A percentile compares a stretch with the other conserved stretches of the same genome.
phyloP scores from a whole-genome alignment of 2,888 invertebrate species.

The Torymus auratus region DNA sequence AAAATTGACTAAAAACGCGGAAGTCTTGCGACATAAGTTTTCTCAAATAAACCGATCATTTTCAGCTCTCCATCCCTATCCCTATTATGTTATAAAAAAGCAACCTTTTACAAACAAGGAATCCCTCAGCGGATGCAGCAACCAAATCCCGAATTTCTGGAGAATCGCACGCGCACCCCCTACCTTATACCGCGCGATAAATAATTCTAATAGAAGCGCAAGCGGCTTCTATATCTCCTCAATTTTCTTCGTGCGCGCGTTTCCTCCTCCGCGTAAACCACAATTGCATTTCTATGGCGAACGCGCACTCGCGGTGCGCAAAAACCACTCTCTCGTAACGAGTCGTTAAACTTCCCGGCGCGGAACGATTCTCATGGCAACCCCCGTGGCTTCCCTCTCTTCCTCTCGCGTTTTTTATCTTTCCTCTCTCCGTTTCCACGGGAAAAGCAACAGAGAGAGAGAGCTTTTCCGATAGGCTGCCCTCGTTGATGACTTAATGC shows the following conservation, averaged over 20 bases:
- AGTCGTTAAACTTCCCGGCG: conserved; percentile 59
- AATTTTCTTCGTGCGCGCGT: conserved; percentile 2
- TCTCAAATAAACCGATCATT: too few relatives aligned
- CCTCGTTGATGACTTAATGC: conserved; percentile 31
- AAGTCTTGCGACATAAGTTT: too few relatives aligned
- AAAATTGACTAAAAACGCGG: neutral
- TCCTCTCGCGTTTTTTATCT: neutral
- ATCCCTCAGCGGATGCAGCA: too few relatives aligned
- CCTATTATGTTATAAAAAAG: too few relatives aligned
- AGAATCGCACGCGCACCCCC: too few relatives aligned
- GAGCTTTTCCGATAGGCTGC: neutral
- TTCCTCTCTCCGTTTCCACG: conserved; percentile 1
- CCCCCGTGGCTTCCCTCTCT: conserved; percentile 2
- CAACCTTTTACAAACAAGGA: too few relatives aligned
- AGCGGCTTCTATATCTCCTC: too few relatives aligned
- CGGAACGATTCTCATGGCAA: conserved; percentile 57
- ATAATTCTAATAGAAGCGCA: too few relatives aligned
- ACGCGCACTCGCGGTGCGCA: conserved; percentile 36
- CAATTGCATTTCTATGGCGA: conserved; percentile 36
- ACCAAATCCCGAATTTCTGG: too few relatives aligned
- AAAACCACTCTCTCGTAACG: conserved; percentile 57
- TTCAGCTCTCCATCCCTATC: too few relatives aligned
- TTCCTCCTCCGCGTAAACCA: conserved; percentile 50
- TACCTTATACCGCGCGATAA: too few relatives aligned
- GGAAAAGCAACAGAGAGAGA: too few relatives aligned